These are phyloP conservation scores for Nephrotoma guestfalica DNA, from an alignment of 2,888 invertebrate genomes.

Conservation along the genomic window DNA sequence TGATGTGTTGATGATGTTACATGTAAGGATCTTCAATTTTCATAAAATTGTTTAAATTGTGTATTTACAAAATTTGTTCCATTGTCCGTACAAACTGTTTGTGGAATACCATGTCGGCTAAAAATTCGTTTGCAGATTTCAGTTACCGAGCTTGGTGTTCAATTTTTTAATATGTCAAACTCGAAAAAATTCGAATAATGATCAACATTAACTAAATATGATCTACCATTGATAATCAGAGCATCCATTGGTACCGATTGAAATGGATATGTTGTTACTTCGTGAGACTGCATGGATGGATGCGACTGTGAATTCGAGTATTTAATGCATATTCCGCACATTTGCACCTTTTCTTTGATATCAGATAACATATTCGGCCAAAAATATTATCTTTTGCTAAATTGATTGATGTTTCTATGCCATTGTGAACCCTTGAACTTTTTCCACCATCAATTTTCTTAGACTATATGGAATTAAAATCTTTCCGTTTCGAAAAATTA, in stretches of 20 bases:
- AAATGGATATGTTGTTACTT: not conserved
- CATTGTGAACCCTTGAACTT: not conserved
- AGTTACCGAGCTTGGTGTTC: not conserved
- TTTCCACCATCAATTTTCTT: slow-evolving; percentile 15
- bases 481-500: not conserved
- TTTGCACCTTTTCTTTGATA: not conserved
- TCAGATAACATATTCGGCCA: not conserved
- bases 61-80: slow-evolving; percentile 8
- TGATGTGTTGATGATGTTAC: slow-evolving; percentile 14
- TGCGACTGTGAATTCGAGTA: not conserved
- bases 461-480: not conserved
- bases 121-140: not conserved
- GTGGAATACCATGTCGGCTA: slow-evolving; percentile 3
- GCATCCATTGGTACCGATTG: not conserved
- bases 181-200: not conserved
- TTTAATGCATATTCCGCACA: not conserved
- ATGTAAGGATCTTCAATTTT: not conserved
- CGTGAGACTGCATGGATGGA: not conserved
- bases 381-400: not conserved
- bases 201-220: not conserved
- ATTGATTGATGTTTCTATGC: not conserved
- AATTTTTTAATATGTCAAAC: not conserved
- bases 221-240: not conserved
- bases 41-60: slow-evolving; percentile 9
- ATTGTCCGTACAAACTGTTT: slow-evolving; percentile 7